phyloP scores from a whole-genome alignment of 2,797 vertebrate genomes.

The Lindbergichthys nudifrons region DNA sequence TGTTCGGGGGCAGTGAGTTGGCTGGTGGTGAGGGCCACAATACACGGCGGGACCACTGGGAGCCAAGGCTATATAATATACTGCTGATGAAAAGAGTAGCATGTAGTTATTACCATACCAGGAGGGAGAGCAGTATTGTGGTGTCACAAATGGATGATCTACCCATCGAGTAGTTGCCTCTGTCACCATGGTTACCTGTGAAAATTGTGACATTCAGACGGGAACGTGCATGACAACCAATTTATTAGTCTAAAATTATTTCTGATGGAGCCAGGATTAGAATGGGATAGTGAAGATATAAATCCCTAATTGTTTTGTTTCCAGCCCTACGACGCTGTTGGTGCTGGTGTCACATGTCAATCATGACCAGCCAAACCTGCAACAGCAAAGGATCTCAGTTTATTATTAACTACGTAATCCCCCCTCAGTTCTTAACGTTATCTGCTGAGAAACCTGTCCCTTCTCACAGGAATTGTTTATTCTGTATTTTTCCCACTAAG shows the following conservation, averaged over 20 bases:
- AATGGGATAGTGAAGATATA: conserved; percentile 34
- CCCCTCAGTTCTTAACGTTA: conserved; percentile 44
- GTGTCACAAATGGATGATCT: conserved; percentile 56
- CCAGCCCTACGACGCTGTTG: conserved; percentile 15
- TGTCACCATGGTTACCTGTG: conserved; percentile 69
- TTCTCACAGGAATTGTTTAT: conserved; percentile 60
- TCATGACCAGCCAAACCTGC: conserved; percentile 61
- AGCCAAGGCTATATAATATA: conserved; percentile 8
- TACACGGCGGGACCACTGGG: conserved; percentile 12
- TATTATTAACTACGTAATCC: conserved; percentile 70
- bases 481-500: conserved; percentile 37
- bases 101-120: conserved; percentile 47
- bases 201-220: conserved; percentile 52
- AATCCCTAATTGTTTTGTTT: conserved; percentile 64
- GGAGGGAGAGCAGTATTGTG: conserved; percentile 50
- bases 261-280: conserved; percentile 40
- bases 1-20: conserved; percentile 34
- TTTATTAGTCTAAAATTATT: conserved; percentile 56
- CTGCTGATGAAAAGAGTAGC: conserved; percentile 54
- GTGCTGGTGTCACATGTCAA: conserved; percentile 62
- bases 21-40: conserved; percentile 34
- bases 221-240: conserved; percentile 55
- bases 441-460: conserved; percentile 47
- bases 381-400: conserved; percentile 46
- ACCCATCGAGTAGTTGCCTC: conserved; percentile 52